These are phyloP conservation scores for Apistogramma diplotaenia DNA, from an alignment of 2,113 vertebrate species.

Conservation along the genomic window DNA sequence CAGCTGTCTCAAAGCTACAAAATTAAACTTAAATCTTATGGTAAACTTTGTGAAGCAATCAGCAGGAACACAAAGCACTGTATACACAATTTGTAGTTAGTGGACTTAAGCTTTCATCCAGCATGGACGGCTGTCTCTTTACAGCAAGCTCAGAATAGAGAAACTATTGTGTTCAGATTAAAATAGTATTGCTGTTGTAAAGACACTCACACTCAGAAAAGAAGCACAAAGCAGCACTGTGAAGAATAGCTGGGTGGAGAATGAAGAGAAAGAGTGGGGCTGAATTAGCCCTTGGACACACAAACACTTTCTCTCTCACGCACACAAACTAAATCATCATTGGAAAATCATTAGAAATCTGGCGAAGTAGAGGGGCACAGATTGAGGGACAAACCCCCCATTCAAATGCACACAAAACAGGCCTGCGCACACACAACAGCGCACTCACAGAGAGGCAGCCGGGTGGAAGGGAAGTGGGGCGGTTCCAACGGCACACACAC, in stretches of 20 bases:
- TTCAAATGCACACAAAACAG: conserved; percentile 84
- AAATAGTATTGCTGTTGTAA: not conserved
- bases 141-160: not conserved
- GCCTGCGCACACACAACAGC: conserved; percentile 47
- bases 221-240: conserved; percentile 24
- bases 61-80: not conserved
- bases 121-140: not conserved
- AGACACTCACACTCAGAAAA: conserved; percentile 7
- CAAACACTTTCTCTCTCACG: conserved; percentile 20
- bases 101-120: not conserved
- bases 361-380: conserved; percentile 79
- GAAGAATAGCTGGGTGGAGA: conserved; percentile 41
- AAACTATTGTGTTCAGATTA: not conserved
- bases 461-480: conserved; percentile 65
- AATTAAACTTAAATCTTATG: conserved; percentile 32
- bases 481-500: conserved; percentile 49
- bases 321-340: conserved; percentile 82
- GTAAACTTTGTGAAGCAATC: conserved; percentile 22
- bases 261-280: conserved; percentile 3
- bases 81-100: conserved; percentile 1
- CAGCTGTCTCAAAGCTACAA: conserved; percentile 8
- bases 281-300: conserved; percentile 24
- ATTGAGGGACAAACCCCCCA: conserved; percentile 83
- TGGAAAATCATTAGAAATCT: conserved; percentile 91
- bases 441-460: conserved; percentile 63